A percentile compares a stretch with the other conserved stretches of the same genome.
Evolutionary conservation across 2,888 invertebrate genomes (phyloP).

Genomic region (Conomelus anceps): DNA sequence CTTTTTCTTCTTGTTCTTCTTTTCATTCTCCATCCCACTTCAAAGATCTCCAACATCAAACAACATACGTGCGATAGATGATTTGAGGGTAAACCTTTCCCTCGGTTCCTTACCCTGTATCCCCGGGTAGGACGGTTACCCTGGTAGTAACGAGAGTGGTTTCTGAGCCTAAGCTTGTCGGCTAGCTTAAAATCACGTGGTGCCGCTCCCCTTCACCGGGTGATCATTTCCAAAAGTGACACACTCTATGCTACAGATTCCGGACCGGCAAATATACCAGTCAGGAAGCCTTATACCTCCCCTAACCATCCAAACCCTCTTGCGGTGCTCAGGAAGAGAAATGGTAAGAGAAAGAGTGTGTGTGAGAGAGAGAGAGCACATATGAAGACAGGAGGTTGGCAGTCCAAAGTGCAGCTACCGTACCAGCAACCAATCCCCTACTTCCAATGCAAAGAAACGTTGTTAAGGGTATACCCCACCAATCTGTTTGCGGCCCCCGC

Average conservation of each 20-base stretch:
- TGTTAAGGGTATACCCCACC: background rate
- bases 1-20: too few relatives aligned
- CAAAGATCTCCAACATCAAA: background rate
- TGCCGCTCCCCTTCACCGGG: background rate
- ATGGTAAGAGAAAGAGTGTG: too few relatives aligned
- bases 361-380: too few relatives aligned
- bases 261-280: background rate
- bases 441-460: background rate
- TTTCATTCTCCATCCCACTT: background rate
- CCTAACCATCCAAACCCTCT: background rate
- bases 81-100: too few relatives aligned
- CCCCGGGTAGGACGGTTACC: background rate
- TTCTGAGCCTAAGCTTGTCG: background rate
- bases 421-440: background rate
- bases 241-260: background rate
- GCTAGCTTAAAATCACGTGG: background rate
- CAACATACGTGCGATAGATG: background rate
- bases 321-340: background rate
- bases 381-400: background rate
- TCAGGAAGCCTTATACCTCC: background rate
- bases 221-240: background rate
- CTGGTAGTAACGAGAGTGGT: background rate
- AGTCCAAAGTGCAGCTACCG: background rate
- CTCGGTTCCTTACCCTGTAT: background rate
- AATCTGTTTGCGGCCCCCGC: background rate